Percentiles rank a stretch among this genome's conserved stretches.
Conservation (phyloP, 2,888 invertebrate genomes). For the Aspidiotus destructor region DNA sequence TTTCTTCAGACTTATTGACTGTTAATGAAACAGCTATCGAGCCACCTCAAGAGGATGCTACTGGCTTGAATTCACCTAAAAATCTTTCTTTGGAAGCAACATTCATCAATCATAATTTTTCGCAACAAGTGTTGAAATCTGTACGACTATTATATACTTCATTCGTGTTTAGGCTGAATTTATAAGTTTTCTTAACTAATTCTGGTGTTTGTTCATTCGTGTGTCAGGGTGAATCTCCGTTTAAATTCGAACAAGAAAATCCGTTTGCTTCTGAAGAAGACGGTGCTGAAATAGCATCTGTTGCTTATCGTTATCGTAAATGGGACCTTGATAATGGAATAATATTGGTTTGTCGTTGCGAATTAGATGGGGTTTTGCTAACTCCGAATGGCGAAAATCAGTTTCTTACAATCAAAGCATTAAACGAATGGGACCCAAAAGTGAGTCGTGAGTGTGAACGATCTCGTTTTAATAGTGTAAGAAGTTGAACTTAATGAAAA, state of each 20-base stretch:
- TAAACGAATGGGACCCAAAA: constrained; percentile 99
- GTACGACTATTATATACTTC: constrained; percentile 40
- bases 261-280: constrained; percentile 90
- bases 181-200: no score
- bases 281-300: constrained; percentile 86
- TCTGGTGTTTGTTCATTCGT: constrained; percentile 6
- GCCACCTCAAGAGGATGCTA: constrained; percentile 92
- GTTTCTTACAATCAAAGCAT: constrained; percentile 88
- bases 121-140: constrained; percentile 77
- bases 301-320: constrained; percentile 92
- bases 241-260: constrained; percentile 81
- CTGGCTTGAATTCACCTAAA: constrained; percentile 87
- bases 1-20: constrained; percentile 66
- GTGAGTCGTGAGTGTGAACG: constrained; percentile 39
- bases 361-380: constrained; percentile 89
- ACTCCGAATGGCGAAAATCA: constrained; percentile 82
- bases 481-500: neutral
- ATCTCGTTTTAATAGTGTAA: neutral
- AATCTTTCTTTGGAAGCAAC: constrained; percentile 96
- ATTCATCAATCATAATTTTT: constrained; percentile 98
- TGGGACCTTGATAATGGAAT: constrained; percentile 93
- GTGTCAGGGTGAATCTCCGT: constrained; percentile 63
- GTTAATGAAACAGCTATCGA: constrained; percentile 98
- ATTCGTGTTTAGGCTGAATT: neutral
- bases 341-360: constrained; percentile 84